Percentiles rank a stretch among this genome's conserved stretches.
These are phyloP conservation scores for Drosophila murphyi DNA, from an alignment of 1,140 invertebrate genomes.

Conservation along the genomic window DNA sequence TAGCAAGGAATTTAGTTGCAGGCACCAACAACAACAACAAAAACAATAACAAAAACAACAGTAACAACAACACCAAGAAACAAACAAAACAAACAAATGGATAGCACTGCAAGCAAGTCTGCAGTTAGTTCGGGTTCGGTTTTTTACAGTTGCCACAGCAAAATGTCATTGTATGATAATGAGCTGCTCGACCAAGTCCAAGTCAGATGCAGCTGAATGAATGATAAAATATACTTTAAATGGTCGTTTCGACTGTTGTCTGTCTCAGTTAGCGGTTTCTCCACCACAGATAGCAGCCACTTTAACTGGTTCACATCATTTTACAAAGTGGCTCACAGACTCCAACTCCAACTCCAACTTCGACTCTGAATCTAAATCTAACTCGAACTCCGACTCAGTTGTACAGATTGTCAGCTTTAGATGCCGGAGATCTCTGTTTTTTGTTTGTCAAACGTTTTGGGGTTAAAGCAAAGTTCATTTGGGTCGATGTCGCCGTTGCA, in stretches of 20 bases:
- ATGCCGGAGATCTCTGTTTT: slow-evolving; percentile 60
- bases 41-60: slow-evolving; percentile 1
- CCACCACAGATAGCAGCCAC: slow-evolving; percentile 52
- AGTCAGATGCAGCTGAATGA: slow-evolving; percentile 79
- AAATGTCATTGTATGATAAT: slow-evolving; percentile 83
- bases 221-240: slow-evolving; percentile 83
- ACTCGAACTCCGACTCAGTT: slow-evolving; percentile 20
- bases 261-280: slow-evolving; percentile 71
- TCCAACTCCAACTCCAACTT: slow-evolving; percentile 9
- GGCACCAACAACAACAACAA: slow-evolving; percentile 8
- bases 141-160: slow-evolving; percentile 63
- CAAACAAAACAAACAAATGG: slow-evolving; percentile 56
- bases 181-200: slow-evolving; percentile 62
- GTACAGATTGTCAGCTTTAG: slow-evolving; percentile 67
- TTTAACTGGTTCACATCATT: slow-evolving; percentile 82
- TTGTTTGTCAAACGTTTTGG: slow-evolving; percentile 72
- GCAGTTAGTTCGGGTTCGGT: slow-evolving; percentile 55
- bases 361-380: not conserved
- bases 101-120: slow-evolving; percentile 52
- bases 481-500: slow-evolving; percentile 53
- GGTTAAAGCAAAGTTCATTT: slow-evolving; percentile 75
- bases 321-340: slow-evolving; percentile 66
- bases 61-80: slow-evolving; percentile 16
- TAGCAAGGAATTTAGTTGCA: slow-evolving; percentile 53
- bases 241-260: slow-evolving; percentile 80